phyloP scores from a whole-genome alignment of 2,888 invertebrate genomes.

The Athalia cordata region DNA sequence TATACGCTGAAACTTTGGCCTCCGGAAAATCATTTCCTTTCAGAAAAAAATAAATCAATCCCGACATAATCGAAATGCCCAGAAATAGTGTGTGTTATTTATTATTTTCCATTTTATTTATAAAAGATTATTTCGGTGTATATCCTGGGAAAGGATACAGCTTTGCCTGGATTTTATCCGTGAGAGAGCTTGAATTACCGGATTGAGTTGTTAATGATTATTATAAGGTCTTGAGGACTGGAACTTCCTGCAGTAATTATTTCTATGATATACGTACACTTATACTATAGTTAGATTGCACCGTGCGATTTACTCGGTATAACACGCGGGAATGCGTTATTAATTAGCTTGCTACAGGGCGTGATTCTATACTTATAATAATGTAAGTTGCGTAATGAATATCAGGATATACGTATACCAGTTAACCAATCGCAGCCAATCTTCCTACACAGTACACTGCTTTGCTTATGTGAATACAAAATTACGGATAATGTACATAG shows the following conservation, averaged over 20 bases:
- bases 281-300: not conserved
- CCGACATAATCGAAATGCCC: too few relatives aligned
- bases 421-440: not conserved
- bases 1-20: not conserved
- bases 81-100: too few relatives aligned
- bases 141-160: not conserved
- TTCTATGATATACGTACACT: not conserved
- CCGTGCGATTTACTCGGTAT: conserved; percentile 8
- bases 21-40: too few relatives aligned
- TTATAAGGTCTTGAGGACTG: not conserved
- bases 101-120: too few relatives aligned
- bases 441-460: too few relatives aligned
- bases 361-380: conserved; percentile 5
- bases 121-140: not conserved
- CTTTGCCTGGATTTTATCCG: not conserved
- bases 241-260: conserved; percentile 25
- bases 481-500: too few relatives aligned
- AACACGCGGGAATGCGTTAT: conserved; percentile 12
- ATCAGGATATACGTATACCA: not conserved
- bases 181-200: not conserved
- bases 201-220: not conserved
- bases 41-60: too few relatives aligned
- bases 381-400: too few relatives aligned
- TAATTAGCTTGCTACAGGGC: conserved; percentile 7
- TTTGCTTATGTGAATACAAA: too few relatives aligned